phyloP scores from a whole-genome alignment of 2,888 invertebrate species.

The Stratiomys singularior region DNA sequence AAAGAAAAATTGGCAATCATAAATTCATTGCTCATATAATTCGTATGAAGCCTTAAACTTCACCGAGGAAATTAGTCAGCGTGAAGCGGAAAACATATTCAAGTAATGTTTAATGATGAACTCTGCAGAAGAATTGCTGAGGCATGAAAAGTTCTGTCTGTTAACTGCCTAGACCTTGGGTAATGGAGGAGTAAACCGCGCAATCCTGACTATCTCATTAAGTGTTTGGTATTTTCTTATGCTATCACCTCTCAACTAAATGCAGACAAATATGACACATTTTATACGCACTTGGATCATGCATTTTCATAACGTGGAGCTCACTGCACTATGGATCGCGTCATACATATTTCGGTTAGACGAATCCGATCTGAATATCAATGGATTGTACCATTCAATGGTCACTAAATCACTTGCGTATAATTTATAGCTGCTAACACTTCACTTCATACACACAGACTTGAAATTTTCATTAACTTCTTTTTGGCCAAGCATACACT shows the following conservation, averaged over 20 bases:
- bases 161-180: no score
- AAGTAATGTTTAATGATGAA: background rate
- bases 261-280: background rate
- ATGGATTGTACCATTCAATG: background rate
- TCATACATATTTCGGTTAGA: constrained; percentile 7
- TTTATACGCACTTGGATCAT: background rate
- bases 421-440: background rate
- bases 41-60: no score
- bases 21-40: no score
- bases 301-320: background rate
- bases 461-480: background rate
- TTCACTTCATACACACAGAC: background rate
- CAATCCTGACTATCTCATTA: background rate
- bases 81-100: constrained; percentile 49
- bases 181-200: background rate
- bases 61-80: constrained; percentile 28
- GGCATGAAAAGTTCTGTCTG: constrained; percentile 11
- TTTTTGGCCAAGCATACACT: background rate
- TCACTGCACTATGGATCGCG: constrained; percentile 2
- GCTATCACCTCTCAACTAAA: no score
- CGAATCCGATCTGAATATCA: background rate
- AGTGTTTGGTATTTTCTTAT: no score
- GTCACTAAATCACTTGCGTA: background rate
- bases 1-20: no score
- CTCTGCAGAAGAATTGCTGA: background rate